Evolutionary conservation across 2,888 invertebrate genomes (phyloP).

Genomic region (Galeruca laticollis): DNA sequence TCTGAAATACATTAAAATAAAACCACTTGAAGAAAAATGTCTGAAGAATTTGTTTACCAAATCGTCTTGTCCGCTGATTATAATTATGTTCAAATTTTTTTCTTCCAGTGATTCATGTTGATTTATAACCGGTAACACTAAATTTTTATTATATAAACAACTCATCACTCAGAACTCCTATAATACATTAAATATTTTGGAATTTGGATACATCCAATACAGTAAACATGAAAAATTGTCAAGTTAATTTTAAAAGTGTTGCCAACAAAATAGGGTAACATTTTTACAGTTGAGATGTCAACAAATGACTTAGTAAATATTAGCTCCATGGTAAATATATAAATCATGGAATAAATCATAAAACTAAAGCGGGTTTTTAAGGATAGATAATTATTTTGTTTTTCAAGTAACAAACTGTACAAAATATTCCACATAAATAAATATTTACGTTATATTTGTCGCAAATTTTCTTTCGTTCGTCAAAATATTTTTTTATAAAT

Average conservation of each 20-base stretch:
- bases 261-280: background rate
- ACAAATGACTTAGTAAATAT: no score
- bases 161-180: constrained; percentile 9
- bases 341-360: no score
- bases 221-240: background rate
- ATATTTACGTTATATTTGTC: no score
- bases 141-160: constrained; percentile 51
- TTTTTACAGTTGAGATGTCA: background rate
- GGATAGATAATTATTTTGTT: no score
- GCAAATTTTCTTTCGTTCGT: no score
- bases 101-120: constrained; percentile 46
- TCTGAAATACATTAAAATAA: constrained; percentile 22
- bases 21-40: background rate
- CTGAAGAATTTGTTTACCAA: constrained; percentile 43
- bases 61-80: constrained; percentile 47
- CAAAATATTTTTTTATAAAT: no score
- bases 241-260: background rate
- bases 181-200: background rate
- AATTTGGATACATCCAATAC: background rate
- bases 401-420: no score
- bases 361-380: no score
- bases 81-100: constrained; percentile 48
- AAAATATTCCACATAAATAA: no score
- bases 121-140: constrained; percentile 47
- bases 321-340: no score